phyloP scores from a whole-genome alignment of 2,888 invertebrate genomes.

The Therioaphis trifolii region DNA sequence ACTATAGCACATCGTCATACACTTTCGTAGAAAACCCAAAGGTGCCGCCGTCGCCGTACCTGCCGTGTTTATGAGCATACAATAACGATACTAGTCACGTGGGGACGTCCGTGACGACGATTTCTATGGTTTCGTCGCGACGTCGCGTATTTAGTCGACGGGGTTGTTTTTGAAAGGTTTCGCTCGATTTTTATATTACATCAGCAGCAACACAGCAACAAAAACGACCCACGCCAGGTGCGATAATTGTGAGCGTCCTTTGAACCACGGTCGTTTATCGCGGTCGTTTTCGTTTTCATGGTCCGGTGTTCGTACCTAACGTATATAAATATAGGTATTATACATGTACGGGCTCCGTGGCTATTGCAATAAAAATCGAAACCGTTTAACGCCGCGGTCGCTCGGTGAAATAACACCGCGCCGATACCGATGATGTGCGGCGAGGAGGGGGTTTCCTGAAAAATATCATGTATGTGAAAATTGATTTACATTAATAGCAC shows the following conservation, averaged over 20 bases:
- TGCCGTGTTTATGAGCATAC: too few species aligned
- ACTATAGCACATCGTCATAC: neutral
- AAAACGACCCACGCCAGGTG: neutral
- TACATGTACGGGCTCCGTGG: too few species aligned
- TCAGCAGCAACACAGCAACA: neutral
- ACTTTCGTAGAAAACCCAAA: neutral
- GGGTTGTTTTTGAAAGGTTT: constrained; percentile 4
- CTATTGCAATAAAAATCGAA: too few species aligned
- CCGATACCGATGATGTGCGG: neutral
- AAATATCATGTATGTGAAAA: neutral
- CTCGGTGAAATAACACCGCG: neutral
- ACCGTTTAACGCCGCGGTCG: too few species aligned
- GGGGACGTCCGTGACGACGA: neutral
- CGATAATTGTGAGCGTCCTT: neutral
- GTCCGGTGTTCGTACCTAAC: neutral
- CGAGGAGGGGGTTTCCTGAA: neutral
- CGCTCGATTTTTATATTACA: constrained; percentile 2
- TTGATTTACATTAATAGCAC: constrained; percentile 38
- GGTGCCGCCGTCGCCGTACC: neutral
- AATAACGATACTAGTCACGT: neutral
- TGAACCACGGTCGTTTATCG: neutral
- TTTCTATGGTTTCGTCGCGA: constrained; percentile 39
- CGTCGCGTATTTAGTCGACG: neutral
- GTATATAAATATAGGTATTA: too few species aligned
- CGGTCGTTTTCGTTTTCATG: neutral